phyloP scores from a whole-genome alignment of 1,140 invertebrate species.

The Drosophila sproati region DNA sequence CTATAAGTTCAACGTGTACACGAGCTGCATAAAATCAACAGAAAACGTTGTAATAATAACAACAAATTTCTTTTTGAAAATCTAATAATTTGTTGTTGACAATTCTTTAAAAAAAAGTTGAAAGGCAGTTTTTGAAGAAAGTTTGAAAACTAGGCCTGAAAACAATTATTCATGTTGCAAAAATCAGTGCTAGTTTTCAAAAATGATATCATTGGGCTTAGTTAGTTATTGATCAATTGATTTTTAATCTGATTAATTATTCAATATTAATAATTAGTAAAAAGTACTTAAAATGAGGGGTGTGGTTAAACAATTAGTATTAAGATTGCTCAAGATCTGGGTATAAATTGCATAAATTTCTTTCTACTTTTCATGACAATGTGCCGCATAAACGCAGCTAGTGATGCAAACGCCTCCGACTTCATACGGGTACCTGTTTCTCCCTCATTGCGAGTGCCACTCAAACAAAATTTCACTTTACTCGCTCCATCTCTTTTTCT shows the following conservation, averaged over 20 bases:
- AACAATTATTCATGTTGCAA: no score
- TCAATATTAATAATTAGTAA: no score
- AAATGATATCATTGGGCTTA: no score
- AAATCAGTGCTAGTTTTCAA: no score
- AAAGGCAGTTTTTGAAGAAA: no score
- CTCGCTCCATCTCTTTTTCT: slow-evolving; percentile 14
- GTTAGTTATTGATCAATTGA: no score
- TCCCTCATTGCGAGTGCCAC: slow-evolving; percentile 67
- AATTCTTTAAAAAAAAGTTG: no score
- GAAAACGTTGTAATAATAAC: no score
- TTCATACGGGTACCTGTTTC: slow-evolving; percentile 63
- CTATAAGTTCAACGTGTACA: slow-evolving; percentile 12
- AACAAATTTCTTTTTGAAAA: not conserved
- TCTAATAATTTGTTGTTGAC: not conserved
- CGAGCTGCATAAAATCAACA: not conserved
- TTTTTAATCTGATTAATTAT: no score
- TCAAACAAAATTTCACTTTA: slow-evolving; percentile 42
- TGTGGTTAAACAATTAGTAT: no score
- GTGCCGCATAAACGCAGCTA: slow-evolving; percentile 11
- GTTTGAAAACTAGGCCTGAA: no score
- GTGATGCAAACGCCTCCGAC: slow-evolving; percentile 17
- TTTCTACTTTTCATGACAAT: not conserved
- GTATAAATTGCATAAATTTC: not conserved
- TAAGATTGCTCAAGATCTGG: not conserved
- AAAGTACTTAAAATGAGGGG: no score